Base-by-base conservation (phyloP, 2,888 invertebrate genomes). In the Caenorhabditis doughertyi region DNA sequence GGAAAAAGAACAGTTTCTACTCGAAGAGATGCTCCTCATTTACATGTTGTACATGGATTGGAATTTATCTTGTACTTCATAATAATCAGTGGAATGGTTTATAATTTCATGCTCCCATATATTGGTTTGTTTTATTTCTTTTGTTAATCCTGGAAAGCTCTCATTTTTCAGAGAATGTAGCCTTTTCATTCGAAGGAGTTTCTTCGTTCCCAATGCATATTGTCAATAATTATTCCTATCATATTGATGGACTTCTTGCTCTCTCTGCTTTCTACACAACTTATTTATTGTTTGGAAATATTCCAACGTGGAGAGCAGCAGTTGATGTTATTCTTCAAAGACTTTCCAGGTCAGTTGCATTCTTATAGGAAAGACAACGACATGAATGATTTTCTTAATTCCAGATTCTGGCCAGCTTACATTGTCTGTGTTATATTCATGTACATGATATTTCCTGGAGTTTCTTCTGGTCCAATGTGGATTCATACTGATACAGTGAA, bases 391-490 rank as follows among this genome's bases (percentile, higher is more conserved):
- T 13, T 39, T 13, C 21, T n/a, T 71, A 27, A 58, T 71, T 58
- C 18, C 72, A 89, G 91, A 70, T 85, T 90, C 64, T 89, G 89
- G 89, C 91, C 91, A 1, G 79, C 86, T 11, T 91, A 91, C 79
- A 82, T 88, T 25, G 85, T 88, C 55, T 83, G 89, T 58, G 84
- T 89, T 0, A 58, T 88, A 27, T 90, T 90, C 79, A 88, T 90
- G 83, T 77, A 83, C 44, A 51, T 87, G 44, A 68, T 90, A 35
- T 87, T 88, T 71, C 80, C 84, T n/a, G 85, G 87, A 21, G 73
- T 91, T 47, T 87, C 89, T 2, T 87, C 88, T 2, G 91, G 91
- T 5, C 91, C 91, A 1, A 90, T 91, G 91, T 91, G 91, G 91
- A 90, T 90, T 56, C 90, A 90, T 62, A 83, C 85, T 32, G 90